Evolutionary conservation across 2,888 invertebrate species (phyloP).

Genomic region (Clunio marinus): DNA sequence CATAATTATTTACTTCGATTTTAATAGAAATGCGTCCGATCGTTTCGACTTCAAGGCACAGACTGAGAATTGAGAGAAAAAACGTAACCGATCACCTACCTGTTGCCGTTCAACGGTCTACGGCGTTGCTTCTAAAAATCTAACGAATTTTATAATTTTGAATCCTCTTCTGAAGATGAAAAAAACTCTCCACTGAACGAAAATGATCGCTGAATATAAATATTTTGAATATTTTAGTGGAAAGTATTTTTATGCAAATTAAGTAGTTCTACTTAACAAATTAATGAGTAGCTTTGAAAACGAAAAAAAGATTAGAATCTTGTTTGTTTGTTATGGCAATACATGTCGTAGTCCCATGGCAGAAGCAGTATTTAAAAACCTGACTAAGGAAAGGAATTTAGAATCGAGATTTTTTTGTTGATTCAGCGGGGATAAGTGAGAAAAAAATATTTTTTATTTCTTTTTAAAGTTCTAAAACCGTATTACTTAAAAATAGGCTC

Average conservation of each 20-base stretch:
- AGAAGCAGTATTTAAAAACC: conserved; percentile 24
- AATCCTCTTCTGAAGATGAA: too few species aligned
- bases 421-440: conserved; percentile 34
- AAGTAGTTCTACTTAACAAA: too few species aligned
- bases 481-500: background rate
- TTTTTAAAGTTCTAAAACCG: background rate
- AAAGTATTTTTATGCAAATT: too few species aligned
- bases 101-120: conserved; percentile 36
- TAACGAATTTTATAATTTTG: too few species aligned
- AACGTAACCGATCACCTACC: conserved; percentile 27
- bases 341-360: conserved; percentile 27
- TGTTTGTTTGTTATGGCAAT: conserved; percentile 32
- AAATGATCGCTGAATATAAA: background rate
- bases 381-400: background rate
- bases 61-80: conserved; percentile 30
- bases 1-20: background rate
- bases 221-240: too few species aligned
- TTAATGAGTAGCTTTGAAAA: background rate
- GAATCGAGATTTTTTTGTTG: background rate
- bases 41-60: background rate
- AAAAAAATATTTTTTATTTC: too few species aligned
- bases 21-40: conserved; percentile 29
- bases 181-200: background rate
- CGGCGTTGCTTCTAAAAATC: background rate
- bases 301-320: conserved; percentile 3